Percentiles rank a stretch among this genome's conserved stretches.
Evolutionary conservation across 2,888 invertebrate genomes (phyloP).

Genomic region (Dryobota labecula): DNA sequence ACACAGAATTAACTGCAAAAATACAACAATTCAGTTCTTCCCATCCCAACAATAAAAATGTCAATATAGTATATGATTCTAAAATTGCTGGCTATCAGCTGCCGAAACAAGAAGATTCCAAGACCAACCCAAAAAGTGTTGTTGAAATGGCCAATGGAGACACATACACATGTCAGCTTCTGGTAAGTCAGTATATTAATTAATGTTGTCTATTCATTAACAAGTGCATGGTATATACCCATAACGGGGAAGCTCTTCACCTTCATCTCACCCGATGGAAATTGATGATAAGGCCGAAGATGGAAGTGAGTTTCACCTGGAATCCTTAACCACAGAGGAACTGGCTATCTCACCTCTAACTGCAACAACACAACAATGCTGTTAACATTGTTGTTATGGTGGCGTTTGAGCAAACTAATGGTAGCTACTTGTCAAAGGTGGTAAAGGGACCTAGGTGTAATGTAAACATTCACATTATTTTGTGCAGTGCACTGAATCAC

Average conservation of each 20-base stretch:
- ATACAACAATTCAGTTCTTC: neutral
- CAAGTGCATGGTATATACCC: too few species aligned
- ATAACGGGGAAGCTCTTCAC: too few species aligned
- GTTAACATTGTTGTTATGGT: too few species aligned
- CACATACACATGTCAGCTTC: slow-evolving; percentile 91
- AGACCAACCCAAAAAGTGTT: slow-evolving; percentile 70
- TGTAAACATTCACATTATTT: neutral
- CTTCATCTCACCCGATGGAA: too few species aligned
- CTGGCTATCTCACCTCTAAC: too few species aligned
- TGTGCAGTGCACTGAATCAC: neutral
- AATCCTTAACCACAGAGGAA: too few species aligned
- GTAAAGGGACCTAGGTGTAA: neutral
- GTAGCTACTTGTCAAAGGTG: neutral
- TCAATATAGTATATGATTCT: slow-evolving; percentile 92
- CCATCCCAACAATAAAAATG: slow-evolving; percentile 84
- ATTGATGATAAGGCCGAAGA: too few species aligned
- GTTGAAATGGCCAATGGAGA: slow-evolving; percentile 92
- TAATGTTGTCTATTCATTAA: neutral
- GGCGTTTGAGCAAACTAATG: neutral
- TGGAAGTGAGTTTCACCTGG: too few species aligned
- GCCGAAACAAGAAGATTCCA: slow-evolving; percentile 78
- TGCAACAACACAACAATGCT: too few species aligned
- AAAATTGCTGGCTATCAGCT: slow-evolving; percentile 92
- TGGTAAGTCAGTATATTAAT: slow-evolving; percentile 89
- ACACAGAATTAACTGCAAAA: slow-evolving; percentile 88